Base-by-base conservation (phyloP, 1,140 invertebrate genomes). In the Hydropsyche tenuis region DNA sequence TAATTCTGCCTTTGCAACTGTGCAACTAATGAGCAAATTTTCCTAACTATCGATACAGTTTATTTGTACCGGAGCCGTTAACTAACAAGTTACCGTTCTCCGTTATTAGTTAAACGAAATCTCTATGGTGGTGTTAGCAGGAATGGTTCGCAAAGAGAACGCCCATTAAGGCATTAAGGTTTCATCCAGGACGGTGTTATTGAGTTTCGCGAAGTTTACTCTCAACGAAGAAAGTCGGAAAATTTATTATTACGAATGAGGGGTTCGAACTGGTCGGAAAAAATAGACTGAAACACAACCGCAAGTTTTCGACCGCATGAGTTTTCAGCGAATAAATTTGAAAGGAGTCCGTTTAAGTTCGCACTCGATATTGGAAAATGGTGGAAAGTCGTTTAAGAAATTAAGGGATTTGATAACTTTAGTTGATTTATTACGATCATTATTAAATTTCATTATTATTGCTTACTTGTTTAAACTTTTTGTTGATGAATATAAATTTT, bases 21-120 rank as follows among this genome's bases (percentile, higher is more conserved):
- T 9, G 9, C 30, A 37, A 27, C 48, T 70, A 70, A 70, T 56
- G 68, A 56, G 56, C 22, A 56, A 70, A 70, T 37, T 70, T 70
- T 20, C 27, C 68, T 30, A 70, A 70, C 68, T 70, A 70, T 70
- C 68, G 46, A 70, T 70, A 60, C 46, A 56, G 48, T 70, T 70
- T 70, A 51, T 70, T 70, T 70, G 66, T 25, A 20, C 37, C 37
- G n/a, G 30, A 16, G 45, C 23, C 68, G 56, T 12, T 60, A 27
- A 27, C 68, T 70, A 70, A 56, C 46, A 69, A 69, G 66, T n/a
- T n/a, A n/a, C n/a, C 66, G 66, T 23, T 23, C 16, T 53, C 23
- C 56, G 23, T 60, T 60, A 60, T 43, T 43, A 43, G 68, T 70
- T 70, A 56, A 56, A 56, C 51, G 68, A 70, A 70, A 70, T 42